phyloP scores from a whole-genome alignment of 2,113 vertebrate genomes.

The Emydura subglobosa region DNA sequence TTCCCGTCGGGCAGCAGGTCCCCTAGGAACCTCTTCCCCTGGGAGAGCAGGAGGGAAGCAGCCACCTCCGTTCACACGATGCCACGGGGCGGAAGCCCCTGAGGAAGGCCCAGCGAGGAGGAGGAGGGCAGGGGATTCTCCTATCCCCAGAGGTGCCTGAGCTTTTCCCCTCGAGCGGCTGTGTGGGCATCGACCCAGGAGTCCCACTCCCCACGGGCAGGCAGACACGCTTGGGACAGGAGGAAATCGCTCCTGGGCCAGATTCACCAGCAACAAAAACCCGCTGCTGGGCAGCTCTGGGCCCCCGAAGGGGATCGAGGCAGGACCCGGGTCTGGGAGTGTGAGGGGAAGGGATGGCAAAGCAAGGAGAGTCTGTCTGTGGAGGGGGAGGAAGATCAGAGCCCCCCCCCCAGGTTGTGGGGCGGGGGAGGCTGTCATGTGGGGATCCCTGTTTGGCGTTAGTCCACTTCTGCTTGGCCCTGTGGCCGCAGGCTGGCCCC shows the following conservation, averaged over 20 bases:
- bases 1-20: slow-evolving; percentile 93
- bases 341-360: not conserved
- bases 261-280: not conserved
- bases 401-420: not conserved
- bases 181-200: not conserved
- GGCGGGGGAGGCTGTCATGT: too few relatives aligned
- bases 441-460: not conserved
- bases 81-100: not conserved
- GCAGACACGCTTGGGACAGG: not conserved
- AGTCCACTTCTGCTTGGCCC: not conserved
- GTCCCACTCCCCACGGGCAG: not conserved
- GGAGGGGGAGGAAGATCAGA: not conserved
- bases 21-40: slow-evolving; percentile 97
- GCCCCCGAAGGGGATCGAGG: not conserved
- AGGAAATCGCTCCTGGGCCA: not conserved
- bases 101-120: too few relatives aligned
- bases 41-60: not conserved
- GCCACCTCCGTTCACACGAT: too few relatives aligned
- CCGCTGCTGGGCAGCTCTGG: not conserved
- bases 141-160: not conserved
- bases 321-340: not conserved
- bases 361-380: not conserved
- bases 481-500: not conserved
- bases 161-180: not conserved
- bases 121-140: not conserved